phyloP scores from a whole-genome alignment of 2,797 vertebrate genomes.

The Carapus acus region DNA sequence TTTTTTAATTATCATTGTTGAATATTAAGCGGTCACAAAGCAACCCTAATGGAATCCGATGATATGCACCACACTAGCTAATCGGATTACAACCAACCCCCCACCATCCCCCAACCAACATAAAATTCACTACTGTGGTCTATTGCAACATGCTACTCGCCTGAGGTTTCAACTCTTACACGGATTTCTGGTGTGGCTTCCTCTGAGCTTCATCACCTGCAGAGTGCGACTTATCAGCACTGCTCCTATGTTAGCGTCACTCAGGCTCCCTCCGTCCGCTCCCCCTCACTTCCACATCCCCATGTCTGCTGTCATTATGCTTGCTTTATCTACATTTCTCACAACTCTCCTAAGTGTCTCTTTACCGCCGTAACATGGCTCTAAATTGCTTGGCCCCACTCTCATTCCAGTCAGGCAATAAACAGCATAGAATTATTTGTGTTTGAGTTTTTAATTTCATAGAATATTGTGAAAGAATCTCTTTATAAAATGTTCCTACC shows the following conservation, averaged over 20 bases:
- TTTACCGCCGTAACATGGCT: too few species aligned
- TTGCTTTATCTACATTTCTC: too few species aligned
- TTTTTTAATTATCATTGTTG: slow-evolving; percentile 42
- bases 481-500: too few species aligned
- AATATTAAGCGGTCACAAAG: slow-evolving; percentile 41
- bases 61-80: slow-evolving; percentile 38
- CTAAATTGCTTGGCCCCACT: too few species aligned
- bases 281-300: not conserved
- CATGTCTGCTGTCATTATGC: not conserved
- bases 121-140: slow-evolving; percentile 22
- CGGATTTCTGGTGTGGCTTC: not conserved
- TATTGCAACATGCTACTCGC: slow-evolving; percentile 25
- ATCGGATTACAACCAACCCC: slow-evolving; percentile 53
- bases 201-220: too few species aligned
- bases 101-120: slow-evolving; percentile 34
- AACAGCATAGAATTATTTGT: too few species aligned
- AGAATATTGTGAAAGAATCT: too few species aligned
- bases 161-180: slow-evolving; percentile 39
- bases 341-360: too few species aligned
- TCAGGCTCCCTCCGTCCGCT: slow-evolving; percentile 5
- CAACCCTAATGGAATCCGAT: slow-evolving; percentile 47
- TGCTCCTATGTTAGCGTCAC: slow-evolving; percentile 14
- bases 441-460: too few species aligned
- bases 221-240: too few species aligned
- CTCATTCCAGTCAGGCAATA: too few species aligned